Evolutionary conservation across 1,140 invertebrate species (phyloP).

Genomic region (Helicorthomorpha holstii): DNA sequence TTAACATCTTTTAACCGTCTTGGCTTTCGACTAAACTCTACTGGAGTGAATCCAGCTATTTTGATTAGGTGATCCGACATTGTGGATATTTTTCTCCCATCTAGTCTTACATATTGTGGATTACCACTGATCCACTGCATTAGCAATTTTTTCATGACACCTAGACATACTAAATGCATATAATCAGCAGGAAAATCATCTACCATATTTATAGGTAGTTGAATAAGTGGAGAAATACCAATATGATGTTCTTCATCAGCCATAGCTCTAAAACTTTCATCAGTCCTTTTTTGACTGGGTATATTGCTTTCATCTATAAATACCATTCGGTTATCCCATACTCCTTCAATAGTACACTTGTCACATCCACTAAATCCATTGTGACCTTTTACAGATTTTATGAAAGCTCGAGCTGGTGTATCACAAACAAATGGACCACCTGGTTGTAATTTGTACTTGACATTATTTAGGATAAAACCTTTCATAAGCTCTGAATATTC

Average conservation of each 20-base stretch:
- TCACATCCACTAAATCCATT: constrained; percentile 22
- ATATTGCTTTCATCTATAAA: constrained; percentile 15
- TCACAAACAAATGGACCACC: too few species aligned
- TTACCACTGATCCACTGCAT: constrained; percentile 16
- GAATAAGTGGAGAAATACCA: neutral
- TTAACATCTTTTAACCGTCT: constrained; percentile 20
- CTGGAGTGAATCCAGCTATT: constrained; percentile 13
- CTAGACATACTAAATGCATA: constrained; percentile 22
- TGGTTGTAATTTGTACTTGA: constrained; percentile 15
- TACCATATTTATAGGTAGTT: constrained; percentile 14
- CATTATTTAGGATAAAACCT: constrained; percentile 14
- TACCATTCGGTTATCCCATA: constrained; percentile 12
- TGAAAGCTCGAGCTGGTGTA: constrained; percentile 23
- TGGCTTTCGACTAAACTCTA: constrained; percentile 26
- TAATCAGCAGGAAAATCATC: constrained; percentile 18
- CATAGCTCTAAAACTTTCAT: constrained; percentile 16
- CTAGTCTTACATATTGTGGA: constrained; percentile 2
- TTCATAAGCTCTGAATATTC: constrained; percentile 14
- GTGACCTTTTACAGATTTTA: constrained; percentile 21
- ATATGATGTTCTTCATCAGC: constrained; percentile 13
- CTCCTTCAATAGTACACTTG: constrained; percentile 20
- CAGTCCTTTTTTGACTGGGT: constrained; percentile 14
- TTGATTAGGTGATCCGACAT: constrained; percentile 10
- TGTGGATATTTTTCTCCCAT: constrained; percentile 3
- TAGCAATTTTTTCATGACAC: constrained; percentile 19